Base-by-base conservation (phyloP, 2,113 vertebrate genomes). In the Pterocles orientalis region DNA sequence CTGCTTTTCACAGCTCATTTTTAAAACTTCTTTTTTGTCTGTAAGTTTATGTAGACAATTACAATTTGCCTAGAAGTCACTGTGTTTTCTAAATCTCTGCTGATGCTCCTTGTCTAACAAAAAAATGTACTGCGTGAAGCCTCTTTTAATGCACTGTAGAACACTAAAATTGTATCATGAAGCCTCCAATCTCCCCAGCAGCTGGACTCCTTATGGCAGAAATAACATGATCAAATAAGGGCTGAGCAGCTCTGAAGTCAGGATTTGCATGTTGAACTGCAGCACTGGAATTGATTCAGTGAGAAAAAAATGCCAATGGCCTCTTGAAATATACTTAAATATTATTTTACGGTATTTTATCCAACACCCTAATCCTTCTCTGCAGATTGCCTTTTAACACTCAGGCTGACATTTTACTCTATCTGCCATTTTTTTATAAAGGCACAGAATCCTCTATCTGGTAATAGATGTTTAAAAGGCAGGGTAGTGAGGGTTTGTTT, bases 401-500 rank as follows among this genome's bases (percentile, higher is more conserved):
- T 5, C 4, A 65, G 41, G 50, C 36, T 86, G 51, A 65, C 29
- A 65, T 76, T 76, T 79, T 48, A 56, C 34, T 83, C 34, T 64
- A 48, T 33, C 39, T 43, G 21, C 7, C 5, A 7, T 43, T 75
- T 76, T 29, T 1, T 24, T 18, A 53, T 14, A 64, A 60, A 76
- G 14, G 45, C 19, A 91, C 51, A 66, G 15, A 83, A 77, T 90
- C 13, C n/a, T 82, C 57, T 71, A 0, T 39, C 12, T 62, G 8
- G 12, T 60, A 41, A 72, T 29, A 34, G 36, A 54, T 4, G 6
- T 72, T 79, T 60, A 82, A 57, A 91, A 82, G 50, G 6, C 3
- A n/a, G n/a, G 8, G 17, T 41, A 57, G 14, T 41, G 24, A 78
- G 9, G 0, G 0, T 2, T 45, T n/a, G n/a, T 62, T 57, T n/a